Evolutionary conservation across 2,888 invertebrate species (phyloP).

Genomic region (Notodonta dromedarius): DNA sequence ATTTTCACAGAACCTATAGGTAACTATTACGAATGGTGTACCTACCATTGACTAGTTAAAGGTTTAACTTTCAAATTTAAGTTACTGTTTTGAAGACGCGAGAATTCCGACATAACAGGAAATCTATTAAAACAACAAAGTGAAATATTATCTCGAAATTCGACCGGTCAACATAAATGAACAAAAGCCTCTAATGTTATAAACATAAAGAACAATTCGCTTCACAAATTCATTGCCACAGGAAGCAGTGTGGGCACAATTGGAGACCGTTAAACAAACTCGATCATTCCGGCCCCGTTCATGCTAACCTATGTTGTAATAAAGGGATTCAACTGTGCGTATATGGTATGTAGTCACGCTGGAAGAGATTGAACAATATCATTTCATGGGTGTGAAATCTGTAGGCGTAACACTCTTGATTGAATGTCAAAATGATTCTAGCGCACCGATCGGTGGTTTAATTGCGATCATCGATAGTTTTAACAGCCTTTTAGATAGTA

Average conservation of each 20-base stretch:
- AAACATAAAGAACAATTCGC: conserved; percentile 23
- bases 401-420: too few species aligned
- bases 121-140: neutral
- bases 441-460: too few species aligned
- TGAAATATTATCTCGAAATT: neutral
- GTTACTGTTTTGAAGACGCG: too few species aligned
- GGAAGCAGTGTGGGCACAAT: conserved; percentile 34
- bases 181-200: conserved; percentile 1
- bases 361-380: neutral
- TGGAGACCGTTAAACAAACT: conserved; percentile 31
- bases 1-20: too few species aligned
- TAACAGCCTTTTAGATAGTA: too few species aligned
- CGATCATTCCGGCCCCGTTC: conserved; percentile 26
- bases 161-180: neutral
- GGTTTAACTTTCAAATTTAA: too few species aligned
- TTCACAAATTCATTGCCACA: conserved; percentile 23
- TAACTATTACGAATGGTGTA: too few species aligned
- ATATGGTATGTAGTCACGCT: conserved; percentile 18
- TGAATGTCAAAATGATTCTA: too few species aligned
- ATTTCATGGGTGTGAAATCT: neutral
- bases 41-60: too few species aligned
- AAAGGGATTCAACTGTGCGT: conserved; percentile 10
- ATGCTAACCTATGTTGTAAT: neutral
- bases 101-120: neutral
- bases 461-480: too few species aligned